Evolutionary conservation across 2,113 vertebrate species (phyloP), one percentile per base, ranked within the genome.

Genomic region (Cyprinodon tularosa): DNA sequence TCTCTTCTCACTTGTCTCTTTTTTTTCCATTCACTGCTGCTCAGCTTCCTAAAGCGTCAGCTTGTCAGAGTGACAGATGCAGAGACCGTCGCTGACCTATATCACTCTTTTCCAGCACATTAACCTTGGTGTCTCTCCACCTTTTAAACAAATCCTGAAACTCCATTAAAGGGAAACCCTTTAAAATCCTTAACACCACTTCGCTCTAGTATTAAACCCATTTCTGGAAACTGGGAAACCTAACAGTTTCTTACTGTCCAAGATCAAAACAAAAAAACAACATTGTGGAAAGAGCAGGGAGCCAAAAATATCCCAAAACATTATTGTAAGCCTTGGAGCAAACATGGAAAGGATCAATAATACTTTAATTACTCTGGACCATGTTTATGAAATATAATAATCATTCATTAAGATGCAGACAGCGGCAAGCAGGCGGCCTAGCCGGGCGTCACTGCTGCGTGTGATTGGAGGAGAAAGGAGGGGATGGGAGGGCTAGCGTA

Each of bases 371-470:
- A 96, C 90, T 96, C 93, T 91, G 93, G 93, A 86, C 89, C 91
- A 91, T 95, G 95, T 96, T 96, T 97, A 96, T 96, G 93, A 96
- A 96, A 96, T 92, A 93, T 91, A 96, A 96, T 97, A 96, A 97
- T 96, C 95, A 90, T 92, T 95, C 94, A 97, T 97, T 97, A 96
- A 96, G 95, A 97, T 96, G 96, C 95, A 97, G 94, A 93, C 92
- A 93, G 93, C 76, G 15, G 88, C 81, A 70, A 70, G 83, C 77
- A 79, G 83, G 78, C 84, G 65, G 93, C 90, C 90, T 42, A 92
- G 90, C 88, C 80, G 53, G 81, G 77, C 73, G 14, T 83, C 78
- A 78, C 74, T 90, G 88, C 92, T 93, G 87, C 87, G 84, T 90
- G 93, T 90, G 76, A 92, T 85, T 93, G 90, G 90, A 91, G 67